Evolutionary conservation across 2,797 vertebrate species (phyloP), one percentile per base, ranked within the genome.

Genomic region (Pygocentrus nattereri): DNA sequence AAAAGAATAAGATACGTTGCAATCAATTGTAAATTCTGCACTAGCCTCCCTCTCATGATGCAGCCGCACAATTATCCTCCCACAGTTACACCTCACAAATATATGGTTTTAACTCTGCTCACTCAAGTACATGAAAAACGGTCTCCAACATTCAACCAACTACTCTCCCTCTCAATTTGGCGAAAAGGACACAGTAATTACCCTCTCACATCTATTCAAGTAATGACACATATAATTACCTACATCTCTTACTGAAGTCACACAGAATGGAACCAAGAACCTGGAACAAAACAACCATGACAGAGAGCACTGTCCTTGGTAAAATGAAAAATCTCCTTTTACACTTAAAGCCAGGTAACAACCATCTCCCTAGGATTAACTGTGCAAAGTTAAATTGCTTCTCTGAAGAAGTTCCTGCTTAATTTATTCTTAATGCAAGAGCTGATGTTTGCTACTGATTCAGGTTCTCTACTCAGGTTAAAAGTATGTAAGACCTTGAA

Each of bases 131-230:
- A 70, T 27, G 12, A 80, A 61, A 72, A 76, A 76, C 21, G 13
- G 12, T 59, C 59, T 50, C 59, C n/a, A 69, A 69, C 30, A 13
- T 65, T 67, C 69, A 70, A 61, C 70, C 65, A 73, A 76, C 78
- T 76, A 27, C 61, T 62, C 75, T 79, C 21, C 58, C 67, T 78
- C 82, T 87, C 67, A 75, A 74, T 85, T 85, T 85, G 30, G 76
- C 59, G 31, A 77, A 86, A 88, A 81, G 76, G 78, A 86, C 80
- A 79, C 74, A 85, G 81, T 78, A 82, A 86, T 87, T 82, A 83
- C 61, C 73, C 34, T 81, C 67, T 72, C 74, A 81, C 68, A 67
- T 80, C 84, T 78, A 79, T 74, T 79, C 80, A 61, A 38, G 31
- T 49, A 76, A 83, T 80, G 70, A 77, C 83, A 83, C 58, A 61